Conservation (phyloP, 23 tunicate species). For the Phallusia fumigata region DNA sequence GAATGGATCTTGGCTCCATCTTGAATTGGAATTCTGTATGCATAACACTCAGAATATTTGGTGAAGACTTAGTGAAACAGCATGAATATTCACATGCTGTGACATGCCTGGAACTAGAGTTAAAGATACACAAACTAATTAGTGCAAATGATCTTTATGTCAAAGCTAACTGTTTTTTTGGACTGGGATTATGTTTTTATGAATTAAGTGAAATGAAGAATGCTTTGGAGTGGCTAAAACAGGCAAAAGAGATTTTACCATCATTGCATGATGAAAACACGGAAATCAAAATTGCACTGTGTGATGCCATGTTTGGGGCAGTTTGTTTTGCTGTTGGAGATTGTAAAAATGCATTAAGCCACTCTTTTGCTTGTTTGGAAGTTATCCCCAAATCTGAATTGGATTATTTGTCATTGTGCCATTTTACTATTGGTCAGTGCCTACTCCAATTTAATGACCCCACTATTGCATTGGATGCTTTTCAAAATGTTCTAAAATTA, state of each 20-base stretch:
- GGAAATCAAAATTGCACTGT: background rate
- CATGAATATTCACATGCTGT: background rate
- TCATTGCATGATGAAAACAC: background rate
- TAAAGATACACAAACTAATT: background rate
- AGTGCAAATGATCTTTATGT: background rate
- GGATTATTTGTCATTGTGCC: background rate
- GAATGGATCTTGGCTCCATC: background rate
- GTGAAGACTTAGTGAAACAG: background rate
- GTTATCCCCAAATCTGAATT: background rate
- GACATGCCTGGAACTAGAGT: background rate
- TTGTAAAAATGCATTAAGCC: background rate
- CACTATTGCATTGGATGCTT: too few species aligned
- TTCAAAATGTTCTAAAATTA: too few species aligned
- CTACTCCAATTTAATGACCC: background rate
- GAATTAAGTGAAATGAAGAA: background rate
- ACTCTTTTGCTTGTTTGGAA: background rate
- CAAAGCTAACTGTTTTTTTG: background rate
- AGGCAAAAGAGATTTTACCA: background rate
- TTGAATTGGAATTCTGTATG: background rate
- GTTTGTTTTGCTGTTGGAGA: background rate
- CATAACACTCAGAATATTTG: background rate
- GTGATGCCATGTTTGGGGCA: background rate
- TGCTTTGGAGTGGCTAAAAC: background rate
- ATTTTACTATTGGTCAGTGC: conserved; percentile 2
- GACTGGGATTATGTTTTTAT: background rate